These are phyloP conservation scores for Sinopyrophorus schimmeli DNA, from an alignment of 2,888 invertebrate species.

Conservation along the genomic window DNA sequence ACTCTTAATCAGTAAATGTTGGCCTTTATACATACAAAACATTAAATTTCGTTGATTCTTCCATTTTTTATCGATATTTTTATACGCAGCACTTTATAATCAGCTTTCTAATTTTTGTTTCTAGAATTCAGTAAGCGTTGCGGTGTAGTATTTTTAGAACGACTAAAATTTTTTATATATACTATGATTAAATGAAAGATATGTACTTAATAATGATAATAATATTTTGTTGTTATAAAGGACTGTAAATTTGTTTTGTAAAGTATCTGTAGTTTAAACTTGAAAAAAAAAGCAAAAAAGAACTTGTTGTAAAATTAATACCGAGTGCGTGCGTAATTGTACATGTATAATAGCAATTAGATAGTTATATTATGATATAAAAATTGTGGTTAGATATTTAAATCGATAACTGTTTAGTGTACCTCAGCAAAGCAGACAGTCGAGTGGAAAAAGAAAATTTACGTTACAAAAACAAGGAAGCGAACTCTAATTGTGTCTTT, in stretches of 20 bases:
- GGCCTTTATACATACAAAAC: conserved; percentile 19
- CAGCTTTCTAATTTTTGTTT: conserved; percentile 2
- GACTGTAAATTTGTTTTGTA: conserved; percentile 30
- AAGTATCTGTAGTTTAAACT: conserved; percentile 25
- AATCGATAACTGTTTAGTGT: conserved; percentile 26
- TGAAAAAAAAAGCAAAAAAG: too few species aligned
- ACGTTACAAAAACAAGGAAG: conserved; percentile 3
- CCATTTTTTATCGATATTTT: conserved; percentile 13
- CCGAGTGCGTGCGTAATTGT: conserved; percentile 23
- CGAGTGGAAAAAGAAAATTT: not conserved
- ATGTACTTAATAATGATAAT: too few species aligned
- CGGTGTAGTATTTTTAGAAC: too few species aligned
- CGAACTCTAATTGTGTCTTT: conserved; percentile 4
- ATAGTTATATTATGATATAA: conserved; percentile 20
- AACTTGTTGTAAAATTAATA: conserved; percentile 19
- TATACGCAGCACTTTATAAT: too few species aligned
- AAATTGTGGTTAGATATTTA: conserved; percentile 11
- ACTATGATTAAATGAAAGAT: too few species aligned
- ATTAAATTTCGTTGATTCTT: conserved; percentile 21
- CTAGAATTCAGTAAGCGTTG: too few species aligned
- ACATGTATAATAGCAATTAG: conserved; percentile 12
- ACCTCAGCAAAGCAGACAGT: conserved; percentile 6
- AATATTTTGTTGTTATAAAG: conserved; percentile 14
- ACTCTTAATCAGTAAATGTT: conserved; percentile 19
- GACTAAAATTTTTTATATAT: too few species aligned